Percentiles rank a stretch among this genome's conserved stretches.
Conservation (phyloP, 1,140 invertebrate genomes). For the Ostrea denselamellosa region DNA sequence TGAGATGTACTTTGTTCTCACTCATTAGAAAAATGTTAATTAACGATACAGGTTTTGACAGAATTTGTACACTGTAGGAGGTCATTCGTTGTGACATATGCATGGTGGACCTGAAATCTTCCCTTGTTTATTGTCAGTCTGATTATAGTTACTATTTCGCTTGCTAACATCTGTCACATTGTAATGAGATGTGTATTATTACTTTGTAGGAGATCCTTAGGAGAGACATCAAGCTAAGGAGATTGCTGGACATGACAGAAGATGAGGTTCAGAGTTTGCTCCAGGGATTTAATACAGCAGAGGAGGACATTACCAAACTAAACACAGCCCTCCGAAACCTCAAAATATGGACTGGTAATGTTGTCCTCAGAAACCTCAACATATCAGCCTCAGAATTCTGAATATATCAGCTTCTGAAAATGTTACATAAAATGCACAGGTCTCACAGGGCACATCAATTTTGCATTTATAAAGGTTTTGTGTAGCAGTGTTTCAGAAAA, state of each 20-base stretch:
- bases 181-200: neutral
- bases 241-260: conserved; percentile 89
- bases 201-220: conserved; percentile 72
- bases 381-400: neutral
- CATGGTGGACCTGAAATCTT: no score
- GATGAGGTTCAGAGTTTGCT: conserved; percentile 88
- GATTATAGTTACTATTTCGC: no score
- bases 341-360: conserved; percentile 88
- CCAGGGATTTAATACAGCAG: conserved; percentile 83
- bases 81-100: no score
- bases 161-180: neutral
- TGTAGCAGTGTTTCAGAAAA: no score
- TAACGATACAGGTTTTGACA: no score
- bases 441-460: no score
- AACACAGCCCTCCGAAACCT: conserved; percentile 91
- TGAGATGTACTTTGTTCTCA: no score
- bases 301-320: conserved; percentile 89
- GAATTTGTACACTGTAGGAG: no score
- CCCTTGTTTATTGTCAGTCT: no score
- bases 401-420: neutral
- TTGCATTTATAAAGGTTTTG: no score
- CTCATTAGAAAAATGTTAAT: no score
- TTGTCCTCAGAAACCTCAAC: neutral
- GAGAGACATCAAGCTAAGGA: conserved; percentile 82
- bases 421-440: no score